Base-by-base conservation (phyloP, 2,888 invertebrate genomes). In the Aleiodes testaceus region DNA sequence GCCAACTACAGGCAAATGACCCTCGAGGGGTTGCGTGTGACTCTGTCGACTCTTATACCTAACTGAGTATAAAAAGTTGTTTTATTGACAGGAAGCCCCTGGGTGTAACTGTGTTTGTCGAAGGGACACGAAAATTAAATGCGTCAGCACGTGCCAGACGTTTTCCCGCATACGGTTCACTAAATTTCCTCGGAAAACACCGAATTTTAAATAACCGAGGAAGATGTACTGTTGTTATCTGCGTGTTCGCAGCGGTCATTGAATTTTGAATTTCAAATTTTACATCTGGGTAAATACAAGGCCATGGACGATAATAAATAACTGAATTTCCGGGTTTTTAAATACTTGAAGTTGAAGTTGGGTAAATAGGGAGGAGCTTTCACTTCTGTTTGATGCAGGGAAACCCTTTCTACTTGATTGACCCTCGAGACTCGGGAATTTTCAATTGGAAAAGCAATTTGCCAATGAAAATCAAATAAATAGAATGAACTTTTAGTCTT, bases 131-230 rank as follows among this genome's bases (percentile, higher is more conserved):
- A 55, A 18, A 65, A 79, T 79, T 73, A 81, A 82, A 84, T 84
- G 84, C 83, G 69, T n/a, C 53, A 76, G 72, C 84, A 84, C 84
- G 84, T 76, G 81, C 77, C 79, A 76, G 52, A 36, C 74, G 76
- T 77, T 72, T 77, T 45, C 59, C 70, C 74, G 84, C 82, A 82
- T 82, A 80, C 75, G 61, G 77, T 80, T 79, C 77, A 75, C 79
- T 70, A 81, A 80, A 82, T 82, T 81, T 82, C 77, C 78, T 45
- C 70, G 20, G 61, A 42, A 36, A 26, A 64, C 50, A 61, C 42
- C 53, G 52, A 53, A 44, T 36, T 30, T 36, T 44, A 22, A 66
- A 12, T n/a, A 12, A 30, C 22, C 18, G 4, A 0, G 12, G 18
- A 45, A 45, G 22, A 59, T 63, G 47, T 63, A 45, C 16, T 14